Conservation (phyloP, 2,797 vertebrate species). For the Bryconaethiops microstoma region DNA sequence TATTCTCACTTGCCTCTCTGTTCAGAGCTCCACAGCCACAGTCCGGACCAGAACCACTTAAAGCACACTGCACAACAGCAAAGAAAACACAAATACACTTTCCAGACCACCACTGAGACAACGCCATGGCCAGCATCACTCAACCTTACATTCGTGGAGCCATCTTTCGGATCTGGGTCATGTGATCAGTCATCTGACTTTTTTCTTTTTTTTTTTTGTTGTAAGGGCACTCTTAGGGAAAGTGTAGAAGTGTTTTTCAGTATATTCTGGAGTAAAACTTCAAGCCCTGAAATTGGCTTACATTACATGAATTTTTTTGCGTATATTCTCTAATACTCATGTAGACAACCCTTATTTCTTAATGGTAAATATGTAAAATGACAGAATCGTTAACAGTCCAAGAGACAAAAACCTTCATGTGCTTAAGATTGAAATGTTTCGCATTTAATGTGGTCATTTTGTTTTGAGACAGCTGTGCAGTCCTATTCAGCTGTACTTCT, state of each 20-base stretch:
- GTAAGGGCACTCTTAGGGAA: background rate
- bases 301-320: background rate
- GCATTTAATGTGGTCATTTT: background rate
- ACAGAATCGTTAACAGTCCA: background rate
- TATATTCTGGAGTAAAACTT: background rate
- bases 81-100: slow-evolving; percentile 40
- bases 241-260: no score
- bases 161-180: slow-evolving; percentile 70
- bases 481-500: background rate
- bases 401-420: background rate
- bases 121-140: background rate
- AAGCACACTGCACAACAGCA: slow-evolving; percentile 16
- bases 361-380: background rate
- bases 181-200: slow-evolving; percentile 72
- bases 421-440: background rate
- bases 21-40: slow-evolving; percentile 75
- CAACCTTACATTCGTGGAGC: slow-evolving; percentile 13
- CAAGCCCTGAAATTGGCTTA: no score
- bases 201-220: slow-evolving; percentile 33
- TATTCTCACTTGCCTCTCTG: slow-evolving; percentile 53
- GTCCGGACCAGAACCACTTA: slow-evolving; percentile 11
- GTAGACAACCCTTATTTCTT: background rate
- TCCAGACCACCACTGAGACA: slow-evolving; percentile 36
- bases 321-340: background rate
- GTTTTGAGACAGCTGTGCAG: background rate